These are phyloP conservation scores for Micrasema minimum DNA, from an alignment of 1,140 invertebrate species.

Conservation along the genomic window DNA sequence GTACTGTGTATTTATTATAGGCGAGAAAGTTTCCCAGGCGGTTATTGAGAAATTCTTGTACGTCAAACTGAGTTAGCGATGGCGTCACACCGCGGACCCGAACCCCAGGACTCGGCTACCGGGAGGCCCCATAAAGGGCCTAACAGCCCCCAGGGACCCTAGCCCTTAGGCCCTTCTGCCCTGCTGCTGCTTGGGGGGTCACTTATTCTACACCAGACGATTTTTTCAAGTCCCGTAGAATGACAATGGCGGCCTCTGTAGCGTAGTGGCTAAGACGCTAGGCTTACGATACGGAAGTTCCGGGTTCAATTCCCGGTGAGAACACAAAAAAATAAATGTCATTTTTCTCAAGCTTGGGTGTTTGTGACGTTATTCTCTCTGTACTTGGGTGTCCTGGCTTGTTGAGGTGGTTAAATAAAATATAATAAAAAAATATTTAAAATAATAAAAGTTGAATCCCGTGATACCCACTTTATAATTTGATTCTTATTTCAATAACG, in stretches of 20 bases:
- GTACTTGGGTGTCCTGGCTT: neutral
- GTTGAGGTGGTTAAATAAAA: no score
- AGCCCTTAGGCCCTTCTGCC: constrained; percentile 9
- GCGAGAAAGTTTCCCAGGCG: constrained; percentile 20
- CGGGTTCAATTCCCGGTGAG: no score
- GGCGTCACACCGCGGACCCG: constrained; percentile 29
- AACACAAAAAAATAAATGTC: no score
- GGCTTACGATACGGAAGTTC: no score
- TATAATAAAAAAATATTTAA: no score
- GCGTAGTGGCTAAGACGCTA: no score
- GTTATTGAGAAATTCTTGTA: constrained; percentile 36
- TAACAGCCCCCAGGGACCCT: neutral
- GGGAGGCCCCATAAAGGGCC: constrained; percentile 9
- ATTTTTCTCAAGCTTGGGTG: no score
- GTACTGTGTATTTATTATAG: no score
- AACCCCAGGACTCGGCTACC: constrained; percentile 28
- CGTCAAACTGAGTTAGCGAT: constrained; percentile 36
- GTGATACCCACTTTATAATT: no score
- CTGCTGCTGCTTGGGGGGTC: constrained; percentile 32
- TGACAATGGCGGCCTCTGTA: neutral
- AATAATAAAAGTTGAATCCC: no score
- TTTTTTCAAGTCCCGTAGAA: constrained; percentile 11
- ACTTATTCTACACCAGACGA: constrained; percentile 2
- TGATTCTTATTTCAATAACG: no score
- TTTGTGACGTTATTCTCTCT: neutral